Evolutionary conservation across 2,888 invertebrate genomes (phyloP).

Genomic region (Drosophila lacicola): DNA sequence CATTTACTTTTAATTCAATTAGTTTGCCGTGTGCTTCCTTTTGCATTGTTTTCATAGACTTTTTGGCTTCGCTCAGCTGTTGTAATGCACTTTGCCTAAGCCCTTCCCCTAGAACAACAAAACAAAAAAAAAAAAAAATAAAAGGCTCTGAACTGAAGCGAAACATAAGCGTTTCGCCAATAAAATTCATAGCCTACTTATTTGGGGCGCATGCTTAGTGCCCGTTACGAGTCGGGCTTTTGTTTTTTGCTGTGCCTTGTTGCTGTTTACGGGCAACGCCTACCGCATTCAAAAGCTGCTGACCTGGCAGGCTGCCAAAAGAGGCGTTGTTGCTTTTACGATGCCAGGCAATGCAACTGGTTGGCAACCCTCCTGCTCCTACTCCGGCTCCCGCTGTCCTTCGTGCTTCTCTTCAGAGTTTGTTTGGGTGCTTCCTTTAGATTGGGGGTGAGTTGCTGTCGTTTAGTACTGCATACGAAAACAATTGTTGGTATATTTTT

Average conservation of each 20-base stretch:
- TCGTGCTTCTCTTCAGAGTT: not conserved
- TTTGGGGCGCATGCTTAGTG: conserved; percentile 62
- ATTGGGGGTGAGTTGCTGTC: conserved; percentile 14
- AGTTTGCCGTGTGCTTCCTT: conserved; percentile 55
- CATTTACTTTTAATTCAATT: conserved; percentile 80
- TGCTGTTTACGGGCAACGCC: conserved; percentile 50
- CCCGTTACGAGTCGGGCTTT: conserved; percentile 18
- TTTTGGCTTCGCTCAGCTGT: conserved; percentile 21
- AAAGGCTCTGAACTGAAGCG: conserved; percentile 26
- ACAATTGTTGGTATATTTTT: not conserved
- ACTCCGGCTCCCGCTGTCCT: not conserved
- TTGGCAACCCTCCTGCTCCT: conserved; percentile 26
- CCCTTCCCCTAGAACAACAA: not conserved
- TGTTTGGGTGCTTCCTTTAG: conserved; percentile 16
- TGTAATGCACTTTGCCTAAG: conserved; percentile 56
- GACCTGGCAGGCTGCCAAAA: conserved; percentile 65
- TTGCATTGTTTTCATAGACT: conserved; percentile 49
- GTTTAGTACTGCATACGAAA: conserved; percentile 4
- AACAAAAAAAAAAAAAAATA: not conserved
- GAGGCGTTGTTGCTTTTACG: conserved; percentile 55
- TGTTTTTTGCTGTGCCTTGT: conserved; percentile 8
- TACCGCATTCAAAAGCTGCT: conserved; percentile 42
- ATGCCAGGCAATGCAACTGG: conserved; percentile 60
- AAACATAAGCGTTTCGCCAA: conserved; percentile 46
- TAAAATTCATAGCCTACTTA: conserved; percentile 65